A percentile compares a stretch with the other conserved stretches of the same genome.
Conservation (phyloP, 2,888 invertebrate species). For the Phyllotreta striolata region DNA sequence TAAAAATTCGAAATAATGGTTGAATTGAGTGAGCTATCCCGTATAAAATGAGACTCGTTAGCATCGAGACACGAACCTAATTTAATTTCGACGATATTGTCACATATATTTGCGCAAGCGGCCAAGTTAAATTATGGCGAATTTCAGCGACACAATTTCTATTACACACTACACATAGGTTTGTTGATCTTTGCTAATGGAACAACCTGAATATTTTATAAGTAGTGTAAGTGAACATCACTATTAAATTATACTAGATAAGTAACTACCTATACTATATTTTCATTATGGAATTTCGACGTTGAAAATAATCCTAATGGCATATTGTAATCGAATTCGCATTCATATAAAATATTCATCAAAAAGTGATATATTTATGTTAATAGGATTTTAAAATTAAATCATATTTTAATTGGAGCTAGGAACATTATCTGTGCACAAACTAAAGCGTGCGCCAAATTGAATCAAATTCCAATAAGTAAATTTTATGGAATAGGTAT, state of each 20-base stretch:
- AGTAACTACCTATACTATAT: too few relatives aligned
- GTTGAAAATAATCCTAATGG: too few relatives aligned
- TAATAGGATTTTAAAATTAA: too few relatives aligned
- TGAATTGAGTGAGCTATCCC: background rate
- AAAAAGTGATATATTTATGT: too few relatives aligned
- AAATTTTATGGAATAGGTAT: conserved; percentile 22
- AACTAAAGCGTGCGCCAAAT: too few relatives aligned
- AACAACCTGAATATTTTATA: conserved; percentile 9
- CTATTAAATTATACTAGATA: too few relatives aligned
- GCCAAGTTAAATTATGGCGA: conserved; percentile 11
- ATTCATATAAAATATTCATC: too few relatives aligned
- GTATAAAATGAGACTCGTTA: conserved; percentile 9
- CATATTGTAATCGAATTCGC: too few relatives aligned
- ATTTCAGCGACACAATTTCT: conserved; percentile 8
- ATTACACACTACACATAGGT: background rate
- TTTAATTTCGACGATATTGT: conserved; percentile 25
- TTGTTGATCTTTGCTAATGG: conserved; percentile 10
- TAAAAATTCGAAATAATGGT: background rate
- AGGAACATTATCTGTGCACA: too few relatives aligned
- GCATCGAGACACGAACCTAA: conserved; percentile 13
- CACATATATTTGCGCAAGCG: conserved; percentile 17
- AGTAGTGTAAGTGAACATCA: background rate
- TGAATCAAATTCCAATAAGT: background rate
- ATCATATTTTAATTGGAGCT: too few relatives aligned
- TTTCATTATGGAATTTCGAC: too few relatives aligned